Evolutionary conservation across 2,113 vertebrate genomes (phyloP).

Genomic region (Platysteira castanea): DNA sequence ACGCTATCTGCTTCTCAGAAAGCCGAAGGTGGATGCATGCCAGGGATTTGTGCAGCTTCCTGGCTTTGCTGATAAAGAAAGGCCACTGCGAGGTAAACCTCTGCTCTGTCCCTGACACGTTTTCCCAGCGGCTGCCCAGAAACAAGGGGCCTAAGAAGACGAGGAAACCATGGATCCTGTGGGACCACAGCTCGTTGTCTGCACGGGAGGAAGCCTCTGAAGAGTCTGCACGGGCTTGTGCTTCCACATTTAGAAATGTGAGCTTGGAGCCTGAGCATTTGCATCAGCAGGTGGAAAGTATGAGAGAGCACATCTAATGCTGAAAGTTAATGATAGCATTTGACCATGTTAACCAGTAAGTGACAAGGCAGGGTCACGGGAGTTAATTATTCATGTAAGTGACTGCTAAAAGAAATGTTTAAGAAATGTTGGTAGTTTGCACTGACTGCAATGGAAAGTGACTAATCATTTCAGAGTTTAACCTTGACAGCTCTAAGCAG

Average conservation of each 20-base stretch:
- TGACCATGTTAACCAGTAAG: conserved; percentile 36
- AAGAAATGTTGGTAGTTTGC: conserved; percentile 25
- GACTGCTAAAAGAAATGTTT: conserved; percentile 38
- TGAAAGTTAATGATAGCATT: not conserved
- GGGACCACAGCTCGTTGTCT: not conserved
- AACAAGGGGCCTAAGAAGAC: not conserved
- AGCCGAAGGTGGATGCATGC: conserved; percentile 64
- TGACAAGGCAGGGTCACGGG: conserved; percentile 21
- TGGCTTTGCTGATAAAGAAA: conserved; percentile 69
- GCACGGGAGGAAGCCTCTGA: not conserved
- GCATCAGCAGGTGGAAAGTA: not conserved
- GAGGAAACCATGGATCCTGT: not conserved
- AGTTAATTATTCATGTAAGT: conserved; percentile 65
- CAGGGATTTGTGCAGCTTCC: conserved; percentile 72
- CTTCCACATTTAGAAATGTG: not conserved
- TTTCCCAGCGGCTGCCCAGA: not conserved
- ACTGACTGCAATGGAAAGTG: conserved; percentile 35
- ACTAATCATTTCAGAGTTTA: conserved; percentile 32
- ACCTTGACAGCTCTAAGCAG: conserved; percentile 40
- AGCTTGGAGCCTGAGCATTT: not conserved
- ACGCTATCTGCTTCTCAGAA: conserved; percentile 53
- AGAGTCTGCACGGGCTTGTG: not conserved
- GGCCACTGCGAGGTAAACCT: conserved; percentile 26
- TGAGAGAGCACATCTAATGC: conserved; percentile 1
- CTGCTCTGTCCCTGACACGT: not conserved